Evolutionary conservation across 2,797 vertebrate species (phyloP).

Genomic region (Neoniphon sammara): DNA sequence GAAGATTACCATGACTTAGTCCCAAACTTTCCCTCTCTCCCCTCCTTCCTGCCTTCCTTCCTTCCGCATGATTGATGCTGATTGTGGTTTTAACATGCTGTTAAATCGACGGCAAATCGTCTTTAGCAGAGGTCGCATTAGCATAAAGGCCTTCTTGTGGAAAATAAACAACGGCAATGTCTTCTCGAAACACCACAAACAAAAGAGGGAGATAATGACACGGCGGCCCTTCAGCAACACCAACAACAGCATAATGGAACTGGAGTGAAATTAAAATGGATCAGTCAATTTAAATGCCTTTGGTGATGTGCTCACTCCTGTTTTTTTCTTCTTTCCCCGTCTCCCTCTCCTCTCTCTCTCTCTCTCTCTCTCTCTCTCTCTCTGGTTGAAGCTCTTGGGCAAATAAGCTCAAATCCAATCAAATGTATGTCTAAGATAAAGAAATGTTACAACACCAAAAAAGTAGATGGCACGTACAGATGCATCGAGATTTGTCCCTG

Average conservation of each 20-base stretch:
- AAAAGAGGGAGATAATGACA: constrained; percentile 69
- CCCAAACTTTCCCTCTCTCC: constrained; percentile 41
- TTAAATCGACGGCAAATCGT: constrained; percentile 76
- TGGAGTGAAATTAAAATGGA: constrained; percentile 69
- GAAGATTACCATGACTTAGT: constrained; percentile 62
- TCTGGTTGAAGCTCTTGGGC: neutral
- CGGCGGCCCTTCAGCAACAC: constrained; percentile 63
- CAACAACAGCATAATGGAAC: constrained; percentile 64
- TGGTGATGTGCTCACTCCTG: constrained; percentile 5
- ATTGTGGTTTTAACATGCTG: constrained; percentile 69
- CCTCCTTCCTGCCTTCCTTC: too few species aligned
- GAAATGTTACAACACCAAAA: neutral
- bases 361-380: constrained; percentile 1
- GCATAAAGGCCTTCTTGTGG: constrained; percentile 71
- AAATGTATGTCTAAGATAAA: neutral
- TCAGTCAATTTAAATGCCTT: constrained; percentile 61
- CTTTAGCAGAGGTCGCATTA: constrained; percentile 74
- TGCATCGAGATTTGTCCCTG: neutral
- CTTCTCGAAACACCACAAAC: constrained; percentile 68
- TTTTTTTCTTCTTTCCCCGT: neutral
- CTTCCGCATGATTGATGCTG: constrained; percentile 72
- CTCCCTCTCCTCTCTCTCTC: constrained; percentile 21
- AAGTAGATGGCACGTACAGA: too few species aligned
- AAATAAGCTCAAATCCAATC: constrained; percentile 7
- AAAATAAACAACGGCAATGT: constrained; percentile 72